phyloP scores from a whole-genome alignment of 2,113 vertebrate genomes.

The Menura novaehollandiae region DNA sequence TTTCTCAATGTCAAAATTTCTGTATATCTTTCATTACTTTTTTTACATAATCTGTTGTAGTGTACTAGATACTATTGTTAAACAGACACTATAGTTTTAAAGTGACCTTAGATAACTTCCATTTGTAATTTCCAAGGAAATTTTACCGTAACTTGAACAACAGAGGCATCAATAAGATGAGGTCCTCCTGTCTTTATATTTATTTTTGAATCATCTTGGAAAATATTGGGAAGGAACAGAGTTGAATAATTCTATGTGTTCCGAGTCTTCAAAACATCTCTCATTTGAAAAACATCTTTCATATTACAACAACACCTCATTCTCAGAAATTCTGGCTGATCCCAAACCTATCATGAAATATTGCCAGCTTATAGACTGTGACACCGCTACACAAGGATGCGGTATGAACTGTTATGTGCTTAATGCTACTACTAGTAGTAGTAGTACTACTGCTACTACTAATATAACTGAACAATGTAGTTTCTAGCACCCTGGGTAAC shows the following conservation, averaged over 20 bases:
- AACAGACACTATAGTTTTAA: not conserved
- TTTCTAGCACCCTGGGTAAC: not conserved
- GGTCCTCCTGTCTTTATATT: not conserved
- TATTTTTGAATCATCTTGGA: not conserved
- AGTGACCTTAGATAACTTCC: not conserved
- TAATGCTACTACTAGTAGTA: not conserved
- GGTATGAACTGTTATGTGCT: not conserved
- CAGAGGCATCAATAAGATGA: not conserved
- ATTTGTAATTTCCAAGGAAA: not conserved
- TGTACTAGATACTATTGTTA: not conserved
- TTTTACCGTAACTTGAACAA: not conserved
- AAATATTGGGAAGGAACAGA: not conserved
- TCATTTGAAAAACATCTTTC: not conserved
- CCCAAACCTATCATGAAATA: not conserved
- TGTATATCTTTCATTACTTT: not conserved
- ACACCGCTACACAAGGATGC: not conserved
- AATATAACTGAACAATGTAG: not conserved
- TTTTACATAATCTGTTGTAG: not conserved
- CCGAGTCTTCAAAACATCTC: not conserved
- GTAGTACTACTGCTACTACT: not conserved
- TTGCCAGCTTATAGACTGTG: not conserved
- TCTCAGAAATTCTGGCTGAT: not conserved
- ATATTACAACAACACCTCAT: not conserved
- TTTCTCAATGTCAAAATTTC: not conserved
- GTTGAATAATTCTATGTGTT: not conserved